These are phyloP conservation scores for Potorous gilbertii DNA, from an alignment of 2,797 vertebrate species.

Conservation along the genomic window DNA sequence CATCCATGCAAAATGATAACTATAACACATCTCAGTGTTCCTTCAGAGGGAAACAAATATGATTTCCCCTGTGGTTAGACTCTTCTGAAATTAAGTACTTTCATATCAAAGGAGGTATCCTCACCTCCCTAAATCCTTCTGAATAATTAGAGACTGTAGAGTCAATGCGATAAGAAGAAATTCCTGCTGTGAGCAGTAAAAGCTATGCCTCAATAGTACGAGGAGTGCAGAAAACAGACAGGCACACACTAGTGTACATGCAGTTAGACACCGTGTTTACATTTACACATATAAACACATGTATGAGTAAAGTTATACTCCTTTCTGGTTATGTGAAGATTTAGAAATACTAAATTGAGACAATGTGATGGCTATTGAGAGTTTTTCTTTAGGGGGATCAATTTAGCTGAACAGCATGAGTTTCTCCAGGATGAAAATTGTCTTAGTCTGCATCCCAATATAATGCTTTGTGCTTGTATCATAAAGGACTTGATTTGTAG, in stretches of 20 bases:
- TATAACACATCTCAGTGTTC: neutral
- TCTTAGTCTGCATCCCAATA: conserved; percentile 50
- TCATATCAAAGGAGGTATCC: neutral
- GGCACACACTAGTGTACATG: neutral
- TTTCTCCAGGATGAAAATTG: conserved; percentile 58
- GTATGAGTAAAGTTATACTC: neutral
- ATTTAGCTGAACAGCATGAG: conserved; percentile 63
- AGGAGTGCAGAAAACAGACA: neutral
- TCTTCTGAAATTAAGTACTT: conserved; percentile 13
- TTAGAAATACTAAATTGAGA: conserved; percentile 52
- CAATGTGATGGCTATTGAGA: conserved; percentile 44
- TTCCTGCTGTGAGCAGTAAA: neutral
- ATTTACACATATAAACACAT: neutral
- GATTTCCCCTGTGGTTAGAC: neutral
- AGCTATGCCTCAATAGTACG: neutral
- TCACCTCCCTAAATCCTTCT: neutral
- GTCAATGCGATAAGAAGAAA: neutral
- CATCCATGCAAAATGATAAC: neutral
- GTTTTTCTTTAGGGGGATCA: conserved; percentile 58
- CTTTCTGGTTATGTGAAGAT: conserved; percentile 42
- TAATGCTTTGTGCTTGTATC: conserved; percentile 35
- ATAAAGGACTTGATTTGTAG: conserved; percentile 58
- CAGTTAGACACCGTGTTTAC: neutral
- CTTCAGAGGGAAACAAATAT: neutral
- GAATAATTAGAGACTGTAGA: conserved; percentile 38